A percentile compares a stretch with the other conserved stretches of the same genome.
Conservation (phyloP, 1,140 invertebrate species). For the Atta cephalotes region DNA sequence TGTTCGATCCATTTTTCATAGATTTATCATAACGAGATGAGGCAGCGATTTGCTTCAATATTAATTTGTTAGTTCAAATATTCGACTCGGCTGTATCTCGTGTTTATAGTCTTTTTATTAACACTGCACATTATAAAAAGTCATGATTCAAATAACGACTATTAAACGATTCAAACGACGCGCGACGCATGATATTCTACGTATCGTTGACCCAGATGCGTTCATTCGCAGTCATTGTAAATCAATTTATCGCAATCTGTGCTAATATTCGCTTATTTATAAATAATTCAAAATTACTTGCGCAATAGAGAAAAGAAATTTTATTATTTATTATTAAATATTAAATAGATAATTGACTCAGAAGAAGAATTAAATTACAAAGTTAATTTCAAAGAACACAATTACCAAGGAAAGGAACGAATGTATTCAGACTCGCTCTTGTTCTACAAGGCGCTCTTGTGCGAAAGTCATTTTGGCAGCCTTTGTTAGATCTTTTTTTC, state of each 20-base stretch:
- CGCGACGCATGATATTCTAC: background rate
- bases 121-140: slow-evolving; percentile 19
- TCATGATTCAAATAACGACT: slow-evolving; percentile 16
- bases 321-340: background rate
- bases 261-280: slow-evolving; percentile 50
- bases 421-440: no score
- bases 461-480: no score
- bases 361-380: background rate
- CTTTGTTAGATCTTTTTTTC: no score
- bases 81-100: background rate
- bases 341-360: background rate
- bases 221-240: slow-evolving; percentile 74
- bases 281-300: slow-evolving; percentile 55
- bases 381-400: no score
- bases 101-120: slow-evolving; percentile 19
- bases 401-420: no score
- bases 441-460: no score
- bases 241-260: slow-evolving; percentile 78
- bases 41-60: background rate
- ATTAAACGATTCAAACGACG: background rate
- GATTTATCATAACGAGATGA: background rate
- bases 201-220: slow-evolving; percentile 72
- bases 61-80: background rate
- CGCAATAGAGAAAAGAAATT: background rate
- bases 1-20: background rate